A percentile compares a stretch with the other conserved stretches of the same genome.
Conservation (phyloP, 2,797 vertebrate genomes). For the Takifugu ocellatus region DNA sequence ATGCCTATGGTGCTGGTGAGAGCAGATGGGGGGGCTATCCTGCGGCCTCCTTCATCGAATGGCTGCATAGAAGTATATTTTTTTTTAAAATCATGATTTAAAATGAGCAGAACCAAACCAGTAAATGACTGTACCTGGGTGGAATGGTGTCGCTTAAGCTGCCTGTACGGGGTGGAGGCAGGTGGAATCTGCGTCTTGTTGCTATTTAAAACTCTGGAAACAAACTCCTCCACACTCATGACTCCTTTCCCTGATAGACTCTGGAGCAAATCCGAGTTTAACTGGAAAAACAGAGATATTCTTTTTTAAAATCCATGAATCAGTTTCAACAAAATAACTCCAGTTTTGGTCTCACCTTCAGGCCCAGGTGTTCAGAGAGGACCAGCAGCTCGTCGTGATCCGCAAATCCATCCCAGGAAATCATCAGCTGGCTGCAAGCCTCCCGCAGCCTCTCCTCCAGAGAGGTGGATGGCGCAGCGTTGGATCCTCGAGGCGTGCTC, state of each 20-base stretch:
- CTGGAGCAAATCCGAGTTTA: constrained; percentile 78
- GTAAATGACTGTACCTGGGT: constrained; percentile 79
- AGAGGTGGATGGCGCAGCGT: constrained; percentile 63
- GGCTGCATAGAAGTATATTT: constrained; percentile 65
- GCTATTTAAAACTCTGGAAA: constrained; percentile 79
- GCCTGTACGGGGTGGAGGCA: constrained; percentile 89
- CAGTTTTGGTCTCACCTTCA: constrained; percentile 77
- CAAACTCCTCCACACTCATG: constrained; percentile 87
- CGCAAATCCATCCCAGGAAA: constrained; percentile 81
- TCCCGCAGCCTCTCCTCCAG: constrained; percentile 83
- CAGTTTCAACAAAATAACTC: background rate
- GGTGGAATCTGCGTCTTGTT: constrained; percentile 82
- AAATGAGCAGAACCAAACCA: background rate
- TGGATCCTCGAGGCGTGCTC: constrained; percentile 71
- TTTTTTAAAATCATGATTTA: too few species aligned
- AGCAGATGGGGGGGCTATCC: constrained; percentile 74
- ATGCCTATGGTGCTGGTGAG: constrained; percentile 82
- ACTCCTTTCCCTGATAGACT: constrained; percentile 75
- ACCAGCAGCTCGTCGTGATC: constrained; percentile 78
- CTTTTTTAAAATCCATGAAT: background rate
- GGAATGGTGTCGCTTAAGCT: constrained; percentile 90
- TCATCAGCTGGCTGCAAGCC: constrained; percentile 81
- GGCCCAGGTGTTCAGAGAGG: constrained; percentile 80
- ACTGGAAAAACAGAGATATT: constrained; percentile 59
- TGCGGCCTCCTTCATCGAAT: constrained; percentile 88